These are phyloP conservation scores for Ypsolopha scabrella DNA, from an alignment of 2,888 invertebrate species.

Conservation along the genomic window DNA sequence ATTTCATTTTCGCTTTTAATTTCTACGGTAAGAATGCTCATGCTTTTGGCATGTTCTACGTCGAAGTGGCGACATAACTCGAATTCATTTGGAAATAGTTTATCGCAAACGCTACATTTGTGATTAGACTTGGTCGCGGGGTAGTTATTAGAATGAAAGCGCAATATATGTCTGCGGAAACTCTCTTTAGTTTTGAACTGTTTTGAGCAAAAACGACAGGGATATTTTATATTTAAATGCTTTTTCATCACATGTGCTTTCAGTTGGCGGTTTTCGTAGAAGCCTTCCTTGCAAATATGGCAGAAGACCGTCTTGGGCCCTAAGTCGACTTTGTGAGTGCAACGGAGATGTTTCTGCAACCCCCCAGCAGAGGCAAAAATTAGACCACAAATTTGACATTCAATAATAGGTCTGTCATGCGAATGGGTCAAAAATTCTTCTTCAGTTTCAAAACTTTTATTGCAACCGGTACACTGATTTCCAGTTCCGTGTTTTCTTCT, in stretches of 20 bases:
- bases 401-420: conserved; percentile 40
- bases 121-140: conserved; percentile 20
- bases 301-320: conserved; percentile 44
- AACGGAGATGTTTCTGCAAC: conserved; percentile 47
- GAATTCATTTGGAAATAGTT: conserved; percentile 44
- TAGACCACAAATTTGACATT: conserved; percentile 47
- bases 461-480: conserved; percentile 45
- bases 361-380: conserved; percentile 51
- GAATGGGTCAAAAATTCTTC: conserved; percentile 47
- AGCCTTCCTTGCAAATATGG: conserved; percentile 47
- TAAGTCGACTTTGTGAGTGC: conserved; percentile 45
- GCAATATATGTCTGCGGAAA: conserved; percentile 42
- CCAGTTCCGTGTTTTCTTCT: conserved; percentile 50
- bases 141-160: conserved; percentile 35
- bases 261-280: conserved; percentile 43
- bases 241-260: conserved; percentile 50
- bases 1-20: conserved; percentile 9
- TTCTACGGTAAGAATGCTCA: conserved; percentile 4
- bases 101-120: conserved; percentile 43
- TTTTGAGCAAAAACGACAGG: conserved; percentile 45
- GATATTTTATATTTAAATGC: conserved; percentile 51
- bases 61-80: conserved; percentile 50
- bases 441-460: conserved; percentile 43
- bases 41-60: conserved; percentile 18
- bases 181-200: conserved; percentile 52